Conservation (phyloP, 2,113 vertebrate genomes). For the Ochotona curzoniae region DNA sequence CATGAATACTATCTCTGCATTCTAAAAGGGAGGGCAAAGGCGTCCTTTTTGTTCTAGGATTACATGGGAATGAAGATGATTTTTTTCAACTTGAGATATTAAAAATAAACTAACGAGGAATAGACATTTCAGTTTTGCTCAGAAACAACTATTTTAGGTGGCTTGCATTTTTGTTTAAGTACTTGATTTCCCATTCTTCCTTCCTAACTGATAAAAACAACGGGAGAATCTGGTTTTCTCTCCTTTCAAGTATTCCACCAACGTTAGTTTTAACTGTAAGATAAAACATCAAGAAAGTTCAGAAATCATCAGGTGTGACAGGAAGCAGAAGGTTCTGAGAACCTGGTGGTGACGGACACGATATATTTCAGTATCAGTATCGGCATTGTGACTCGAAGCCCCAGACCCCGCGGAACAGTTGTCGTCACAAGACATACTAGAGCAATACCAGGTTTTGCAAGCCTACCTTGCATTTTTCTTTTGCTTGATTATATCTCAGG, state of each 20-base stretch:
- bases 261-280: background rate
- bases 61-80: background rate
- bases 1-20: background rate
- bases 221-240: background rate
- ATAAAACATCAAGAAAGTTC: background rate
- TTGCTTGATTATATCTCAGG: background rate
- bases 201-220: background rate
- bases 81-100: background rate
- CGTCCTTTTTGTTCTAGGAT: background rate
- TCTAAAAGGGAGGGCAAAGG: background rate
- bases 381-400: background rate
- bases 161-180: background rate
- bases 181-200: background rate
- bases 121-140: slow-evolving; percentile 10
- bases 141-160: background rate
- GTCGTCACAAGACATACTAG: background rate
- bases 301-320: background rate
- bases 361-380: background rate
- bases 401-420: background rate
- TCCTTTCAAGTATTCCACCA: background rate
- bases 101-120: background rate
- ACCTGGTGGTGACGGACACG: background rate
- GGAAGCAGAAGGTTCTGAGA: background rate
- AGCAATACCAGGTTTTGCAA: background rate
- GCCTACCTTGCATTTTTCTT: slow-evolving; percentile 12